phyloP scores from a whole-genome alignment of 2,113 vertebrate genomes.

The Melanotaenia duboulayi region DNA sequence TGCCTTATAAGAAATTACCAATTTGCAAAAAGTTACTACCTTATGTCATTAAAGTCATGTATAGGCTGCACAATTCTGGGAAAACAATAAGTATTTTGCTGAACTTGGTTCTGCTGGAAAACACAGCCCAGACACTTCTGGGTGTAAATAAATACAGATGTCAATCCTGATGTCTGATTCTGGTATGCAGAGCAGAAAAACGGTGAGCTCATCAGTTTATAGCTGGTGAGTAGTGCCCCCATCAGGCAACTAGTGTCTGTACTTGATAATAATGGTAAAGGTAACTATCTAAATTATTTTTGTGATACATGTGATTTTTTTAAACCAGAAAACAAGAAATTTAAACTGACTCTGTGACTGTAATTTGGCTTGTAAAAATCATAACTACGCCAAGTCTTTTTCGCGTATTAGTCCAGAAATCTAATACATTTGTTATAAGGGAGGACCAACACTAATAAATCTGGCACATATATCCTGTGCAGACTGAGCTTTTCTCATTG shows the following conservation, averaged over 20 bases:
- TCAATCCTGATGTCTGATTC: slow-evolving; percentile 13
- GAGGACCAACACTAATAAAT: neutral
- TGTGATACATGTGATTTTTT: neutral
- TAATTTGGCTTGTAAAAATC: neutral
- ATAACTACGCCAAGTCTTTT: neutral
- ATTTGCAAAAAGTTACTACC: neutral
- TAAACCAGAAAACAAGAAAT: neutral
- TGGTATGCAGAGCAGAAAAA: slow-evolving; percentile 13
- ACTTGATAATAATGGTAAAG: slow-evolving; percentile 23
- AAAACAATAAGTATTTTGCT: neutral
- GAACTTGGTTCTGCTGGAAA: neutral
- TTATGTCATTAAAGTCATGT: neutral
- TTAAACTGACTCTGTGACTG: neutral
- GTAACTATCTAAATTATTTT: slow-evolving; percentile 34
- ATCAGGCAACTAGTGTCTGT: slow-evolving; percentile 33
- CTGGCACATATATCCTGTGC: neutral
- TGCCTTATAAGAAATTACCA: neutral
- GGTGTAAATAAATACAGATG: slow-evolving; percentile 20
- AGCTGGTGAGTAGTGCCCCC: slow-evolving; percentile 63
- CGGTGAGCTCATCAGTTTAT: slow-evolving; percentile 17
- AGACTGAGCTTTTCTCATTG: neutral
- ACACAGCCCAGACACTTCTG: slow-evolving; percentile 3
- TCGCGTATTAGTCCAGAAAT: neutral
- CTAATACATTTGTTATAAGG: neutral
- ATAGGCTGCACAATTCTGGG: neutral